A percentile compares a stretch with the other conserved stretches of the same genome.
phyloP scores from a whole-genome alignment of 2,888 invertebrate species.

The Acronicta leporina region DNA sequence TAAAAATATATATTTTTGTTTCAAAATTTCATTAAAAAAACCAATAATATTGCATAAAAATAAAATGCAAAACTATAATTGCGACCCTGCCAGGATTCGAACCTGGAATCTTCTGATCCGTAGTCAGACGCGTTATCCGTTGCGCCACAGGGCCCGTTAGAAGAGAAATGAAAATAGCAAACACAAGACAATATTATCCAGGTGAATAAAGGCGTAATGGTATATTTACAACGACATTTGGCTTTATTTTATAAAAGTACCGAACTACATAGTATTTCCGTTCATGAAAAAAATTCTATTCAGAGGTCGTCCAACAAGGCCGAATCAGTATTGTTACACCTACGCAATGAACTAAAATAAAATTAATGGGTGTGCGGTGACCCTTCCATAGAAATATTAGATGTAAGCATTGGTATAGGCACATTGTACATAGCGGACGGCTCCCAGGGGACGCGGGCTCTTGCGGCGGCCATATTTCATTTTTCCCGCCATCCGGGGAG shows the following conservation, averaged over 20 bases:
- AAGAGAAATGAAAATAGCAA: slow-evolving; percentile 37
- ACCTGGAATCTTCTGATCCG: slow-evolving; percentile 93
- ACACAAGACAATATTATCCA: too few relatives aligned
- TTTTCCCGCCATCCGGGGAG: slow-evolving; percentile 72
- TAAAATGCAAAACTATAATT: slow-evolving; percentile 28
- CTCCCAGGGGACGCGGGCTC: slow-evolving; percentile 52
- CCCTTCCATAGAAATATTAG: slow-evolving; percentile 52
- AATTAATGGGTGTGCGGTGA: slow-evolving; percentile 51
- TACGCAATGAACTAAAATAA: slow-evolving; percentile 56
- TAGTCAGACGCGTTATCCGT: slow-evolving; percentile 92
- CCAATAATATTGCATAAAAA: slow-evolving; percentile 33
- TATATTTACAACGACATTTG: too few relatives aligned
- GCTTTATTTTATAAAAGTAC: too few relatives aligned
- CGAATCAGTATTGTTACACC: slow-evolving; percentile 51
- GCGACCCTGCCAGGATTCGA: slow-evolving; percentile 91
- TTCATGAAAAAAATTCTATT: slow-evolving; percentile 29
- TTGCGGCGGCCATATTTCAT: slow-evolving; percentile 79
- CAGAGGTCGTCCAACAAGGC: slow-evolving; percentile 15
- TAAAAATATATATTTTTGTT: too few relatives aligned
- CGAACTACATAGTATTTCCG: too few relatives aligned
- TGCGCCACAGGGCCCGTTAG: slow-evolving; percentile 89
- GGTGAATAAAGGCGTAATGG: too few relatives aligned
- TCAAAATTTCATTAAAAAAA: slow-evolving; percentile 4
- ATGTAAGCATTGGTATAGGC: slow-evolving; percentile 41
- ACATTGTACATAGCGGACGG: slow-evolving; percentile 43